Base-by-base conservation (phyloP, 2,888 invertebrate genomes). In the Iphiclides podalirius region DNA sequence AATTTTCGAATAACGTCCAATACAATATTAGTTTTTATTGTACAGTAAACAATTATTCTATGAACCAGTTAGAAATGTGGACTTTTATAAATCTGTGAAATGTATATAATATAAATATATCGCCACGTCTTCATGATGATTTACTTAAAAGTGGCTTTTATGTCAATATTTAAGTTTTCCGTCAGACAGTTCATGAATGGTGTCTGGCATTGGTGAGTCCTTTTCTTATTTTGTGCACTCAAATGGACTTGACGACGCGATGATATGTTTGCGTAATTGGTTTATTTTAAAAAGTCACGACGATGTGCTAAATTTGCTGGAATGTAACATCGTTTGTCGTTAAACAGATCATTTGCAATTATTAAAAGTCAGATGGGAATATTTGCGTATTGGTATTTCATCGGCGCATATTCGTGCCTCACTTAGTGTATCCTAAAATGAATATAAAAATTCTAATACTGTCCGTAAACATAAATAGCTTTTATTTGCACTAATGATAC, bases 281-380 rank as follows among this genome's bases (percentile, higher is more conserved):
- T 81, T 79, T 76, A 75, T 72, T 65, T 67, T 71, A 78, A 76
- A 77, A 68, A 37, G 49, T 79, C 67, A 60, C 79, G 64, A 59
- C 66, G 57, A 75, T 63, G 66, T 79, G 79, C 72, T 73, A 78
- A 77, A 69, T 70, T 63, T 67, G 57, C 59, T 60, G 71, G 72
- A 70, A 78, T 78, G 70, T 67, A 54, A 71, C 58, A 61, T 67
- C 75, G 65, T 76, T 74, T 70, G 60, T 53, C 51, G 52, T 58
- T 57, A 61, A 60, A 66, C 55, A 63, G 38, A 57, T 63, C 55
- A 56, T 56, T 55, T 54, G 53, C 49, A 52, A 41, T 57, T 54
- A 39, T 23, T 31, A n/a, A 31, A 31, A 37, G 50, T 58, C 51
- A 34, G 38, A 34, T 47, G 9, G 1, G 14, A 43, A 33, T 35